phyloP scores from a whole-genome alignment of 2,888 invertebrate genomes.

The Athalia cordata region DNA sequence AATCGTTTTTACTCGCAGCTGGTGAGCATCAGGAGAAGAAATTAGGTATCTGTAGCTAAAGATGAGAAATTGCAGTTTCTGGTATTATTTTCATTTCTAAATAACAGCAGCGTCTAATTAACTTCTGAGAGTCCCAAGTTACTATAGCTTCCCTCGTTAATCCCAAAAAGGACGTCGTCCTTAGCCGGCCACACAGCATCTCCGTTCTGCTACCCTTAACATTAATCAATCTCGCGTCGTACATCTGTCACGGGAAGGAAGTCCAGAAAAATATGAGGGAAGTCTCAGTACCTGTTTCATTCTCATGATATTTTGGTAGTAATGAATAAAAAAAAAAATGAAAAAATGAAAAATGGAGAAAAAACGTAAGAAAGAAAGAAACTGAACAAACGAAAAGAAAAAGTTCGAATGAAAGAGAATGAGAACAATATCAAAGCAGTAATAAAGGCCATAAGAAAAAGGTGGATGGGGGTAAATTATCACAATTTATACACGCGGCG shows the following conservation, averaged over 20 bases:
- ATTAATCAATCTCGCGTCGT: conserved; percentile 31
- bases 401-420: too few relatives aligned
- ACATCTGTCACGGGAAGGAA: conserved; percentile 15
- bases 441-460: too few relatives aligned
- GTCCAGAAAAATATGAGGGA: conserved; percentile 18
- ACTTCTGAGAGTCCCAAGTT: background rate
- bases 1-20: too few relatives aligned
- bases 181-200: background rate
- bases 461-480: conserved; percentile 10
- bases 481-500: conserved; percentile 1
- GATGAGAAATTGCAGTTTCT: background rate
- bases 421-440: too few relatives aligned
- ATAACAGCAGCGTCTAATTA: conserved; percentile 2
- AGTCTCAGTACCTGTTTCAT: conserved; percentile 17
- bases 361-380: background rate
- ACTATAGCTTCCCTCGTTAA: background rate
- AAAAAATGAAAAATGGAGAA: background rate
- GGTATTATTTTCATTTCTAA: background rate
- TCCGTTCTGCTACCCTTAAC: background rate
- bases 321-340: background rate
- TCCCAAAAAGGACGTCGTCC: conserved; percentile 1
- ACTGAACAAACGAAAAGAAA: background rate
- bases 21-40: too few relatives aligned
- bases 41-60: too few relatives aligned
- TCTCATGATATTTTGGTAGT: conserved; percentile 20